These are phyloP conservation scores for Tragulus kanchil DNA, from an alignment of 2,113 vertebrate species.

Conservation along the genomic window DNA sequence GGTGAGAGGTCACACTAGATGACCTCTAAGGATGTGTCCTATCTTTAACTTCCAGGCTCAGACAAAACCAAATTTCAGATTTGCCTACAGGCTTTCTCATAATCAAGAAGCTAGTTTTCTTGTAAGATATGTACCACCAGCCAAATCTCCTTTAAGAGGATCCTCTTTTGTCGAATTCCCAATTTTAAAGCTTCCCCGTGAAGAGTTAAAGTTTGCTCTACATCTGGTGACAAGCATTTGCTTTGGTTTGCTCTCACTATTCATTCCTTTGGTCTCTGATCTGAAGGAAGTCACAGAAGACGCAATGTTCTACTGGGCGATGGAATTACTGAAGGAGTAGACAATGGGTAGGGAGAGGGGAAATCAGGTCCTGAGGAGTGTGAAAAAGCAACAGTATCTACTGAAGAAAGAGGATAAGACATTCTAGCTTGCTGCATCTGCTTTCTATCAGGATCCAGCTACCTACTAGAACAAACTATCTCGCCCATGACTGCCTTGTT, in stretches of 20 bases:
- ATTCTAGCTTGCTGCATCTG: background rate
- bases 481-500: background rate
- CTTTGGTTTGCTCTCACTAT: slow-evolving; percentile 26
- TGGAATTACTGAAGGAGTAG: background rate
- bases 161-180: background rate
- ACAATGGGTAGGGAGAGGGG: background rate
- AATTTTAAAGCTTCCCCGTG: background rate
- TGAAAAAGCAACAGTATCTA: slow-evolving; percentile 11
- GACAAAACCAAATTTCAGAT: background rate
- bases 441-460: background rate
- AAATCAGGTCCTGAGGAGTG: background rate
- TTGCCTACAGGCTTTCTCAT: background rate
- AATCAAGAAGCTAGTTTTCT: background rate
- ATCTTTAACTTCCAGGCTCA: background rate
- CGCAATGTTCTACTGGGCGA: background rate
- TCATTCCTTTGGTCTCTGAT: slow-evolving; percentile 23
- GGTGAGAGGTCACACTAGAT: background rate
- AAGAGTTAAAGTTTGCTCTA: slow-evolving; percentile 17
- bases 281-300: background rate
- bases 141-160: background rate
- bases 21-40: background rate
- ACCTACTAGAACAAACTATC: background rate
- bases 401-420: background rate
- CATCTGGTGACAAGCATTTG: slow-evolving; percentile 46
- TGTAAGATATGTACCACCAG: background rate